A percentile compares a stretch with the other conserved stretches of the same genome.
Conservation (phyloP, 2,888 invertebrate species). For the Agrochola lychnidis region DNA sequence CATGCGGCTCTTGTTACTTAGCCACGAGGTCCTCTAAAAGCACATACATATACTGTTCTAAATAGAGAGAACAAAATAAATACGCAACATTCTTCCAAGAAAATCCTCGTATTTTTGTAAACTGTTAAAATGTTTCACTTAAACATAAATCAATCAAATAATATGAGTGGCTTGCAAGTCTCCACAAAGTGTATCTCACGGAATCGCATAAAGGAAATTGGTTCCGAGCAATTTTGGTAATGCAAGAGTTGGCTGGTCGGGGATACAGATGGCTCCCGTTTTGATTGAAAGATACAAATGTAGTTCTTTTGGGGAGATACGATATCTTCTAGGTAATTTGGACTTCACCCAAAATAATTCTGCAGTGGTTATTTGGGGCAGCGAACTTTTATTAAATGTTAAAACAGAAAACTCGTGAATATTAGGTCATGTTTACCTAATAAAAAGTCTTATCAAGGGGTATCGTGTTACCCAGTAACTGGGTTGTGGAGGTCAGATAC, state of each 20-base stretch:
- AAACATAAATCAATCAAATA: conserved; percentile 68
- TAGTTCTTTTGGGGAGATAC: conserved; percentile 59
- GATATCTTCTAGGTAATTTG: conserved; percentile 53
- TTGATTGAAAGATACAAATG: conserved; percentile 81
- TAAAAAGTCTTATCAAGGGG: neutral
- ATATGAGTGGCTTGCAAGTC: conserved; percentile 78
- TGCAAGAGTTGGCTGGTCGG: conserved; percentile 84
- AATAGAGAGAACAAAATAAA: neutral
- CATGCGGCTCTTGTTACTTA: too few relatives aligned
- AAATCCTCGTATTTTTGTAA: conserved; percentile 28
- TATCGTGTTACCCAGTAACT: neutral
- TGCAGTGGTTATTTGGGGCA: conserved; percentile 1
- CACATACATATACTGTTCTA: neutral
- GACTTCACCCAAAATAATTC: conserved; percentile 47
- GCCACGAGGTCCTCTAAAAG: neutral
- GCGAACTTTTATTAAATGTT: neutral
- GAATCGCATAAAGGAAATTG: conserved; percentile 86
- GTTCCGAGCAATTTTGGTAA: conserved; percentile 87
- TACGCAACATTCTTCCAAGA: neutral
- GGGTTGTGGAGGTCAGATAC: neutral
- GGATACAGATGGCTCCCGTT: conserved; percentile 76
- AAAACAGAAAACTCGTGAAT: neutral
- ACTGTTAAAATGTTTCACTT: conserved; percentile 47
- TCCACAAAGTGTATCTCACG: conserved; percentile 76
- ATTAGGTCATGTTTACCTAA: neutral